These are phyloP conservation scores for Automeris io DNA, from an alignment of 2,888 invertebrate species.

Conservation along the genomic window DNA sequence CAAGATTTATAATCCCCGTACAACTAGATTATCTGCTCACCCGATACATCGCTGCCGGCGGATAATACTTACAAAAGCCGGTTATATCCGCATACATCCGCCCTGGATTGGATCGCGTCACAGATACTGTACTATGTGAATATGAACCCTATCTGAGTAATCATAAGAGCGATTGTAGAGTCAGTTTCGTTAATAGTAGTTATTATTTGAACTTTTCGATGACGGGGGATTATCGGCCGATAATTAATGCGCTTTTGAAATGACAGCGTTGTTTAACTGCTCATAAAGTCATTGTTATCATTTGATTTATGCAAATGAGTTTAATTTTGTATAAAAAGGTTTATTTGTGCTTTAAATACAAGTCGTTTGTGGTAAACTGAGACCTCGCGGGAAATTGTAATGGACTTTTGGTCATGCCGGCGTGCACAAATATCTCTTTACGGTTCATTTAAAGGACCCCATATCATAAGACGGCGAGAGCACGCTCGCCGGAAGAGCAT, in stretches of 20 bases:
- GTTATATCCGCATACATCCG: constrained; percentile 2
- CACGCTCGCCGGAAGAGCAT: no score
- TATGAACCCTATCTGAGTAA: neutral
- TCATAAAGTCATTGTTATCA: neutral
- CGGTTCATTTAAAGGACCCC: no score
- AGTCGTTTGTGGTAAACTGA: no score
- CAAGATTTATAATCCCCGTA: neutral
- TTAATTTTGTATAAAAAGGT: neutral
- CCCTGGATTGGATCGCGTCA: no score
- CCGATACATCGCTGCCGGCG: neutral
- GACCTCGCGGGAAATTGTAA: no score
- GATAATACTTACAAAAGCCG: neutral
- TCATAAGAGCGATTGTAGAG: neutral
- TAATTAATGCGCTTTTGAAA: neutral
- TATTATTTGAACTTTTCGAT: neutral
- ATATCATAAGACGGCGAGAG: no score
- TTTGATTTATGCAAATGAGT: neutral
- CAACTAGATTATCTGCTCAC: neutral
- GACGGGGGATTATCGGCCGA: neutral
- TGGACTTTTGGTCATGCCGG: no score
- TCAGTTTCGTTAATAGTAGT: neutral
- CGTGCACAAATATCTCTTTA: no score
- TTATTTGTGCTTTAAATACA: no score
- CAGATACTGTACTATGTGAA: no score
- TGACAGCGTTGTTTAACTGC: neutral